A percentile compares a stretch with the other conserved stretches of the same genome.
phyloP scores from a whole-genome alignment of 2,113 vertebrate species.

The Arenaria interpres region DNA sequence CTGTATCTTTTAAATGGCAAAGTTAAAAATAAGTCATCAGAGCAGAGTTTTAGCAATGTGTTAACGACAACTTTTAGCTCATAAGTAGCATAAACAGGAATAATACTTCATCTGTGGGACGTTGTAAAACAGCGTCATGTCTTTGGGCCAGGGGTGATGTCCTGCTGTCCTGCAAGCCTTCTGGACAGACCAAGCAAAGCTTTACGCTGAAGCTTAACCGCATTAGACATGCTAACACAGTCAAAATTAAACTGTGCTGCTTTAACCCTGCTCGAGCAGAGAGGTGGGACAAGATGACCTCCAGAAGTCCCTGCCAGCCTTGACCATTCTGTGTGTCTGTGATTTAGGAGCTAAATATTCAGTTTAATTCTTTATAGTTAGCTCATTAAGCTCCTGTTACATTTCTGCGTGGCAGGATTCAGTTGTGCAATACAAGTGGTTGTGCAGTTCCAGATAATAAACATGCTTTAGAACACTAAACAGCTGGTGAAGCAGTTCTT shows the following conservation, averaged over 20 bases:
- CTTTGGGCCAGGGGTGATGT: background rate
- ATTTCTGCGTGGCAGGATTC: background rate
- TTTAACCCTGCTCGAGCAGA: background rate
- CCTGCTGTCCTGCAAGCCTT: background rate
- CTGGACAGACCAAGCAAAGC: background rate
- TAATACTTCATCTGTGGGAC: background rate
- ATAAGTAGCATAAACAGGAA: background rate
- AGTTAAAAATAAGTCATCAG: background rate
- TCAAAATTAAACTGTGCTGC: background rate
- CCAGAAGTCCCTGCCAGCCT: background rate
- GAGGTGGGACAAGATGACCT: background rate
- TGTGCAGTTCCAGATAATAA: background rate
- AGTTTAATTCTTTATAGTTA: background rate
- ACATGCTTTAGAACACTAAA: background rate
- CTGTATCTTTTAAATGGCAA: background rate
- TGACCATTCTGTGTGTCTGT: accelerated
- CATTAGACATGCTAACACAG: background rate
- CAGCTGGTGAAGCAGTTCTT: background rate
- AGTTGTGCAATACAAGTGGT: background rate
- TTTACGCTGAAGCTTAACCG: background rate
- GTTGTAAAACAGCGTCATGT: background rate
- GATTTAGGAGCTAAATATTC: background rate
- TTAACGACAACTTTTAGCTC: background rate
- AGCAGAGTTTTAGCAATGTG: background rate
- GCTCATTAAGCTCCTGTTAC: background rate